Conservation (phyloP, 1,140 invertebrate genomes). For the Amphibalanus amphitrite region DNA sequence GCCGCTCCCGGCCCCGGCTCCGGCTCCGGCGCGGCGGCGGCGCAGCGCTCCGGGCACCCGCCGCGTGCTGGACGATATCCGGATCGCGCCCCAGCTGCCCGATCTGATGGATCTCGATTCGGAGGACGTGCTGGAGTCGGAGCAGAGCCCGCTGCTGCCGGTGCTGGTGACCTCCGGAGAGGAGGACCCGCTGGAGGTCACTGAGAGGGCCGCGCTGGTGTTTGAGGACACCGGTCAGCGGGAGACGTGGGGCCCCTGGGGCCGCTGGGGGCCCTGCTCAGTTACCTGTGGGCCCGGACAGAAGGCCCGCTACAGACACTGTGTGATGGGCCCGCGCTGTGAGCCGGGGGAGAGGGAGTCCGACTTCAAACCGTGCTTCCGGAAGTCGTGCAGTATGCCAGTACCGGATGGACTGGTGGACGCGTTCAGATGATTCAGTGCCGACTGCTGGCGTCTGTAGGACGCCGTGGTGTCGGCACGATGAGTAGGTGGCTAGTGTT, state of each 20-base stretch:
- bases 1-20: no score
- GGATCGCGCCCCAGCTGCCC: not conserved
- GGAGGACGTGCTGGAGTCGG: not conserved
- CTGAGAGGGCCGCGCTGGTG: not conserved
- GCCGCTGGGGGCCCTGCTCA: not conserved
- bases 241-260: not conserved
- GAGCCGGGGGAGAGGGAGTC: not conserved
- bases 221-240: not conserved
- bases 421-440: not conserved
- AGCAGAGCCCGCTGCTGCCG: not conserved
- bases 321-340: not conserved
- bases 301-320: not conserved
- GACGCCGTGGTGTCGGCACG: no score
- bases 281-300: not conserved
- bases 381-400: not conserved
- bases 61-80: not conserved
- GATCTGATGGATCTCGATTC: not conserved
- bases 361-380: not conserved
- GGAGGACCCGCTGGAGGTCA: not conserved
- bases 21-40: no score
- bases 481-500: no score
- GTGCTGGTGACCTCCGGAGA: not conserved
- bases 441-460: no score
- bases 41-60: not conserved
- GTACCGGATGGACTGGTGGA: not conserved